Conservation (phyloP, 2,797 vertebrate genomes). For the Spinibarbus caldwelli region DNA sequence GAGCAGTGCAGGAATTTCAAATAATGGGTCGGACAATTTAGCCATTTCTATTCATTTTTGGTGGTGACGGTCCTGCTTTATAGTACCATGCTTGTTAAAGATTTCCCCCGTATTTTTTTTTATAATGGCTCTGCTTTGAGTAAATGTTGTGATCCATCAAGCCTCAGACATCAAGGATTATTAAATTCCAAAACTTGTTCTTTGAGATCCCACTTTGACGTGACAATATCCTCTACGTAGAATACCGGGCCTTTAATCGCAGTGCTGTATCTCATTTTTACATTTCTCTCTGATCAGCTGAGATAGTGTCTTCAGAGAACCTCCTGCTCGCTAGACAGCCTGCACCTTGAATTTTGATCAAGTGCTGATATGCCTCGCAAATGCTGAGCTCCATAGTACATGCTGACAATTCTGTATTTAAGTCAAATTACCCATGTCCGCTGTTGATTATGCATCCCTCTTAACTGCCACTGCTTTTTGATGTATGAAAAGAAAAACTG, state of each 20-base stretch:
- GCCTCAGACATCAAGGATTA: background rate
- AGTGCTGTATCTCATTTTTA: constrained; percentile 32
- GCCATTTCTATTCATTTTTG: background rate
- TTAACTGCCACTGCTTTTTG: constrained; percentile 18
- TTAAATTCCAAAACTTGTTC: constrained; percentile 14
- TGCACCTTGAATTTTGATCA: constrained; percentile 71
- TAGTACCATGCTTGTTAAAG: background rate
- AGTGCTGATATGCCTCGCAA: constrained; percentile 63
- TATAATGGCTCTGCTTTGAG: background rate
- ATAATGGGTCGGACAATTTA: background rate
- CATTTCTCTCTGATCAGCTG: constrained; percentile 60
- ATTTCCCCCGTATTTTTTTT: background rate
- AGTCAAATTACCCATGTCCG: constrained; percentile 70
- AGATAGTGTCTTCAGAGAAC: constrained; percentile 66
- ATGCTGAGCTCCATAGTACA: constrained; percentile 61
- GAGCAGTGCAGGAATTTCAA: background rate
- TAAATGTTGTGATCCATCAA: constrained; percentile 8
- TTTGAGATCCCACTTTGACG: background rate
- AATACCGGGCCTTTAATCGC: constrained; percentile 3
- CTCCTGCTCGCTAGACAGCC: constrained; percentile 53
- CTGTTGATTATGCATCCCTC: constrained; percentile 46
- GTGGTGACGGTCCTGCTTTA: background rate
- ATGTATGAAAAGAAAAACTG: background rate
- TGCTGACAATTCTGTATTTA: constrained; percentile 58
- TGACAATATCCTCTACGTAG: constrained; percentile 26